Percentiles rank a stretch among this genome's conserved stretches.
These are phyloP conservation scores for Tineola bisselliella DNA, from an alignment of 2,888 invertebrate genomes.

Conservation along the genomic window DNA sequence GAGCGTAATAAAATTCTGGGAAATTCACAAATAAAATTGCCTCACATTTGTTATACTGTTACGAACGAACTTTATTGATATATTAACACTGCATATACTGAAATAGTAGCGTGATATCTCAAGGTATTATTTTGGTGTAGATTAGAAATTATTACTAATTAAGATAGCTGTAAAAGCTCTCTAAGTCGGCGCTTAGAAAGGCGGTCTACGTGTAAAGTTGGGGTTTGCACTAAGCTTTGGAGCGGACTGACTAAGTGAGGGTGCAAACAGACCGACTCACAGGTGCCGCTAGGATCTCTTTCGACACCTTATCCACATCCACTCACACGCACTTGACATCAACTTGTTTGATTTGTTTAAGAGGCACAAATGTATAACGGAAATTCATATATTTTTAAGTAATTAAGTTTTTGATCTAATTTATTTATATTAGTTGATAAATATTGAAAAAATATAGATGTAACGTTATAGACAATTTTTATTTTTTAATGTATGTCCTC, in stretches of 20 bases:
- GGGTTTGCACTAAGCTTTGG: conserved; percentile 50
- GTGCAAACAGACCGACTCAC: conserved; percentile 47
- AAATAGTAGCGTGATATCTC: background rate
- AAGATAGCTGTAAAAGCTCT: background rate
- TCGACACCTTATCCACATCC: conserved; percentile 7
- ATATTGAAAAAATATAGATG: too few relatives aligned
- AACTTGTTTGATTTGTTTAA: background rate
- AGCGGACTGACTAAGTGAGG: conserved; percentile 52
- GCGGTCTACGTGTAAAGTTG: background rate
- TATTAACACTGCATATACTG: background rate
- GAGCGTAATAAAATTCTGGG: too few relatives aligned
- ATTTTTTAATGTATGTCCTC: too few relatives aligned
- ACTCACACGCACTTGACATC: background rate
- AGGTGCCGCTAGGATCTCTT: conserved; percentile 37
- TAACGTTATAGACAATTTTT: too few relatives aligned
- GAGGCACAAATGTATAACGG: too few relatives aligned
- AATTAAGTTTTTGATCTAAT: too few relatives aligned
- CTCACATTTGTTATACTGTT: background rate
- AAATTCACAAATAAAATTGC: background rate
- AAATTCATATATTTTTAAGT: too few relatives aligned
- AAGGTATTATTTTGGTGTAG: background rate
- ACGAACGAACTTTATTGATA: background rate
- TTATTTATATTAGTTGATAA: too few relatives aligned
- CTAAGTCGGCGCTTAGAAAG: background rate
- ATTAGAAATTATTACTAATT: background rate